Conservation (phyloP, 2,888 invertebrate species). For the Perithous albicinctus region DNA sequence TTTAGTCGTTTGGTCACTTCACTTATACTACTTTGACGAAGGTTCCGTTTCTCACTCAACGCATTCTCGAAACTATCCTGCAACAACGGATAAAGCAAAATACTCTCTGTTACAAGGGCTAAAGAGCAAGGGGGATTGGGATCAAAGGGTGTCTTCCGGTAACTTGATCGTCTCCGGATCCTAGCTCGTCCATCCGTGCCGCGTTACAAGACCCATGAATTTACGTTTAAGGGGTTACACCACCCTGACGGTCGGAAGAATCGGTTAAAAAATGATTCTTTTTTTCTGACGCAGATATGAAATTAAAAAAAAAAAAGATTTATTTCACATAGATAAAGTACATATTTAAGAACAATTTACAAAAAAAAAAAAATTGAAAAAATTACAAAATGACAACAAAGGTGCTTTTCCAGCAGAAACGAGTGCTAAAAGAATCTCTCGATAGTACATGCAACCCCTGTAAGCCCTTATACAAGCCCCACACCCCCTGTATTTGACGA, state of each 20-base stretch:
- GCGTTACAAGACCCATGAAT: constrained; percentile 35
- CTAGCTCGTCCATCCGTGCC: constrained; percentile 31
- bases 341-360: too few relatives aligned
- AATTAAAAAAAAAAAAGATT: too few relatives aligned
- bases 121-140: constrained; percentile 11
- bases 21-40: constrained; percentile 37
- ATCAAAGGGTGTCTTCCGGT: constrained; percentile 53
- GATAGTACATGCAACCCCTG: constrained; percentile 42
- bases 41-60: constrained; percentile 71
- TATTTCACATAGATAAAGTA: too few relatives aligned
- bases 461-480: constrained; percentile 40
- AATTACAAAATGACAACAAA: too few relatives aligned
- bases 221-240: not conserved
- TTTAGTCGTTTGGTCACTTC: constrained; percentile 47
- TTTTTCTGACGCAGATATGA: too few relatives aligned
- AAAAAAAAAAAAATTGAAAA: too few relatives aligned
- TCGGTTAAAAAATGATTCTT: too few relatives aligned
- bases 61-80: constrained; percentile 81
- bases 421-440: constrained; percentile 43
- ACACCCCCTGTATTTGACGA: constrained; percentile 74
- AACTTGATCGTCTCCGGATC: constrained; percentile 36
- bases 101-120: constrained; percentile 51
- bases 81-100: constrained; percentile 68
- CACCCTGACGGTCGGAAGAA: too few relatives aligned
- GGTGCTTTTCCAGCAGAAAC: not conserved